phyloP scores from a whole-genome alignment of 2,888 invertebrate species.

The Coecobrya sp. region DNA sequence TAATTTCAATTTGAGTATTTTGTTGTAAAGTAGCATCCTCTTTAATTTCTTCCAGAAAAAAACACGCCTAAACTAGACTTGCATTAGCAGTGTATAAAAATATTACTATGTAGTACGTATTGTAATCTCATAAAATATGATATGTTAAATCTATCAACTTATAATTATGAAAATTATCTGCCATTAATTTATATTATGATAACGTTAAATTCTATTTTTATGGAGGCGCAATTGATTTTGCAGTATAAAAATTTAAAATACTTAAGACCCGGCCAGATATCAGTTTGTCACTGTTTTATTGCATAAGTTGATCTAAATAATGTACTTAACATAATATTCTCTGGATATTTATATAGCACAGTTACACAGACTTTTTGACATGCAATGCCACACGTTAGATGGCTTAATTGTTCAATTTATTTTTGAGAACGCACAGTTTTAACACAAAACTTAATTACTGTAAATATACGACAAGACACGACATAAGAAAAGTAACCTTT shows the following conservation, averaged over 20 bases:
- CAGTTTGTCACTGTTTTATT: conserved; percentile 36
- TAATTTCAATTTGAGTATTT: too few relatives aligned
- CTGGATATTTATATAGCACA: conserved; percentile 70
- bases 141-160: too few relatives aligned
- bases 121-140: too few relatives aligned
- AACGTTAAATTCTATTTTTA: background rate
- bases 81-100: too few relatives aligned
- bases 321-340: conserved; percentile 38
- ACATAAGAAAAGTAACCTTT: conserved; percentile 63
- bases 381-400: conserved; percentile 39
- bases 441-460: conserved; percentile 20
- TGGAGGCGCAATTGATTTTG: background rate
- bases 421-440: conserved; percentile 44
- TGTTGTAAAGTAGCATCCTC: too few relatives aligned
- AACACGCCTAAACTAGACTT: too few relatives aligned
- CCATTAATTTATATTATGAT: too few relatives aligned
- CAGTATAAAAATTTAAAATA: background rate
- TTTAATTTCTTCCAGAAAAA: too few relatives aligned
- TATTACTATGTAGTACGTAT: too few relatives aligned
- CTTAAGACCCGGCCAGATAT: background rate
- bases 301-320: conserved; percentile 40
- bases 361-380: conserved; percentile 78
- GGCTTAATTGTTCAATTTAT: conserved; percentile 72
- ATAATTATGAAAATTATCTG: too few relatives aligned
- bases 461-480: conserved; percentile 49